A percentile compares a stretch with the other conserved stretches of the same genome.
Conservation (phyloP, 2,797 vertebrate genomes). For the Synanceia verrucosa region DNA sequence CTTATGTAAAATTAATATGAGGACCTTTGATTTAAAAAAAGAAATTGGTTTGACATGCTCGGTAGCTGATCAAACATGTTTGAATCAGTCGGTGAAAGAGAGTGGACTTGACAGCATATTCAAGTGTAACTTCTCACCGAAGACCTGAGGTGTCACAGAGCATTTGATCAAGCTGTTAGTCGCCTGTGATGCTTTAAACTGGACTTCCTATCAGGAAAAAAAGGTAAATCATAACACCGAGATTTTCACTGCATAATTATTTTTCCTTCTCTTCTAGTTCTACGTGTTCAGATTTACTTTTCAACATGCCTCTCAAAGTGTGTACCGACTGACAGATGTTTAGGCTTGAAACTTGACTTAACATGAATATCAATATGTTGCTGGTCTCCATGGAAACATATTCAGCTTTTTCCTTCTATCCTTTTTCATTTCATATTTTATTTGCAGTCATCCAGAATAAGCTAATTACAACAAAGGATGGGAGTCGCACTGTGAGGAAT, state of each 20-base stretch:
- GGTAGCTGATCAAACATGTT: background rate
- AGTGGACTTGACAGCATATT: background rate
- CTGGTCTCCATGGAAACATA: constrained; percentile 51
- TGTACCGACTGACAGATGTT: constrained; percentile 15
- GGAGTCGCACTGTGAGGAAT: constrained; percentile 59
- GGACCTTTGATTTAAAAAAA: constrained; percentile 2
- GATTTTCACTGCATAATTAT: background rate
- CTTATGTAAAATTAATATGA: constrained; percentile 22
- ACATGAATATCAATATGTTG: constrained; percentile 5
- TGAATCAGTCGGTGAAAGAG: background rate
- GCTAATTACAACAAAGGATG: constrained; percentile 78
- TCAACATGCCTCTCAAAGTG: constrained; percentile 1
- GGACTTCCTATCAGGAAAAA: background rate
- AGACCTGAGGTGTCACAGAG: background rate
- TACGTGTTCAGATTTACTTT: background rate
- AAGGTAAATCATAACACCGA: background rate
- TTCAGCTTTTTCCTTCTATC: constrained; percentile 35
- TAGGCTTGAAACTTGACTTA: constrained; percentile 5
- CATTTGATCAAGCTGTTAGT: background rate
- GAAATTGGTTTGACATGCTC: background rate
- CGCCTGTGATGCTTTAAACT: background rate
- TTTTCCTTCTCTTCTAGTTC: background rate
- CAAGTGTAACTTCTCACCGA: background rate
- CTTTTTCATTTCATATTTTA: constrained; percentile 62
- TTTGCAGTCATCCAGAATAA: constrained; percentile 75